A percentile compares a stretch with the other conserved stretches of the same genome.
phyloP scores from a whole-genome alignment of 2,113 vertebrate genomes.

The Alces alces region DNA sequence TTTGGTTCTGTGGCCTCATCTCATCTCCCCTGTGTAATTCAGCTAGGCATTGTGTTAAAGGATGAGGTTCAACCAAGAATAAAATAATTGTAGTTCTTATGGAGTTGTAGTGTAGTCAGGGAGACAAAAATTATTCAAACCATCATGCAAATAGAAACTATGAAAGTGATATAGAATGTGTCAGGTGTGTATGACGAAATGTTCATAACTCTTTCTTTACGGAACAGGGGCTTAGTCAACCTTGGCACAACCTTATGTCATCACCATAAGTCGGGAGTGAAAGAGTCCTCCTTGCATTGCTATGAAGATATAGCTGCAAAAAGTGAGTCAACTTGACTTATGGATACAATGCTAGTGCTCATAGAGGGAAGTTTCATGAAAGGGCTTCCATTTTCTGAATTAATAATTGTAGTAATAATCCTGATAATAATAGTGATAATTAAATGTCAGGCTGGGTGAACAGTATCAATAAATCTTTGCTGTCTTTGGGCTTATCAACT shows the following conservation, averaged over 20 bases:
- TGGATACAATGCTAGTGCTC: neutral
- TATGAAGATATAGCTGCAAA: neutral
- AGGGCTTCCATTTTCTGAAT: neutral
- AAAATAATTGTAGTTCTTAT: neutral
- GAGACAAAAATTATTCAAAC: neutral
- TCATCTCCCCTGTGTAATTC: neutral
- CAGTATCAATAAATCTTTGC: neutral
- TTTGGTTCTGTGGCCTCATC: neutral
- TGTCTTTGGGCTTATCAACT: neutral
- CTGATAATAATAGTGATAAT: neutral
- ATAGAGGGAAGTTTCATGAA: neutral
- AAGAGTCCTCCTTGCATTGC: neutral
- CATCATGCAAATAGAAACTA: neutral
- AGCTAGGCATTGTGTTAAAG: neutral
- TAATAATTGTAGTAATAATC: neutral
- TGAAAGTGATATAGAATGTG: neutral
- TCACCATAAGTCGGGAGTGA: neutral
- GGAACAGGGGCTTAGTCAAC: neutral
- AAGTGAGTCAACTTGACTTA: neutral
- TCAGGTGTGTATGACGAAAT: neutral
- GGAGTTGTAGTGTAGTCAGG: neutral
- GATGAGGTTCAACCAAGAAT: neutral
- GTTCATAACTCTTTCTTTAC: neutral
- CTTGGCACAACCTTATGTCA: neutral
- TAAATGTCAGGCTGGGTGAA: neutral